A percentile compares a stretch with the other conserved stretches of the same genome.
phyloP scores from a whole-genome alignment of 1,140 invertebrate species.

The Theocolax elegans region DNA sequence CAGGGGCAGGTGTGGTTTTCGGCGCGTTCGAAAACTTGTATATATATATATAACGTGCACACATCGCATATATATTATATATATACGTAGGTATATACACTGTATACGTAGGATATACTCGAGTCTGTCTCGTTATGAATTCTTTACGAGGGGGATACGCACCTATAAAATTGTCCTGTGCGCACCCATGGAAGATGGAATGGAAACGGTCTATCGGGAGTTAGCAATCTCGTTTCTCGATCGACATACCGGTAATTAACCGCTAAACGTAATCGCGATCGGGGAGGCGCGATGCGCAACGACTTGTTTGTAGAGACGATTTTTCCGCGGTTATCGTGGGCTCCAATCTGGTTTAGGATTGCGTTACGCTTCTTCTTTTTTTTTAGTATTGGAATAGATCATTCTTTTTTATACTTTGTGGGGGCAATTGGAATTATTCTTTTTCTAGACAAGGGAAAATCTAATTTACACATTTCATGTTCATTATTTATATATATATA shows the following conservation, averaged over 20 bases:
- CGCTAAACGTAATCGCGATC: constrained; percentile 23
- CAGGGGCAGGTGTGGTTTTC: constrained; percentile 6
- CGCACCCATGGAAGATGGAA: no score
- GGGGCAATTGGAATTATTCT: no score
- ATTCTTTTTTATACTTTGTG: no score
- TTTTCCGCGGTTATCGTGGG: no score
- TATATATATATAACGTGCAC: background rate
- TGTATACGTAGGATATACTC: background rate
- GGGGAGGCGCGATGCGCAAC: background rate
- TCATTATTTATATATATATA: no score
- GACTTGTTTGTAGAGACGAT: no score
- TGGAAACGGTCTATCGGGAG: no score
- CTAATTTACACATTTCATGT: no score
- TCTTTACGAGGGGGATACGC: constrained; percentile 11
- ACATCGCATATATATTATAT: background rate
- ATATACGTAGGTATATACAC: background rate
- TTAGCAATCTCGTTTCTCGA: background rate
- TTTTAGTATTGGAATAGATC: no score
- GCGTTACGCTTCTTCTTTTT: no score
- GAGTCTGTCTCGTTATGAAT: constrained; percentile 13
- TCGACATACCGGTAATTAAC: constrained; percentile 18
- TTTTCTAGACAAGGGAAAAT: no score
- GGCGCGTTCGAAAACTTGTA: background rate
- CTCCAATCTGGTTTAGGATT: no score
- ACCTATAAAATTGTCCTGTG: background rate